Base-by-base conservation (phyloP, 2,797 vertebrate genomes). In the Lagodon rhomboides region DNA sequence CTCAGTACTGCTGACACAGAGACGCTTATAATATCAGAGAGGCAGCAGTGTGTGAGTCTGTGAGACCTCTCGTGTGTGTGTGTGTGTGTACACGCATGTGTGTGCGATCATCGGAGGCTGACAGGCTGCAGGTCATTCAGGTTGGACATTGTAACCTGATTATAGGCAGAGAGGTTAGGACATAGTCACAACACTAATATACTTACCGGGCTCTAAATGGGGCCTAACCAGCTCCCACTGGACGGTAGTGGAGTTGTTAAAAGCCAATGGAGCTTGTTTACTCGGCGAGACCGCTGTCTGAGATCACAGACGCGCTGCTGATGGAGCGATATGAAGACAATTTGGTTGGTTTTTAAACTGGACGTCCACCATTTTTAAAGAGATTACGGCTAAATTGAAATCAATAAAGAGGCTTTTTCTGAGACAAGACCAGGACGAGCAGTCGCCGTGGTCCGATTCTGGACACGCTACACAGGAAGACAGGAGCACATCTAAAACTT, bases 141-240 rank as follows among this genome's bases (percentile, higher is more conserved):
- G 22, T 25, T 69, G 79, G 79, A 74, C 63, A 51, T 75, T 58
- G 61, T 85, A 92, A 93, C 77, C 70, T 84, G 79, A 92, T 92
- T 89, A 88, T 1, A 84, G 80, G 80, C 77, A 72, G 22, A 59
- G 80, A 81, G 60, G 61, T 73, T 70, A 66, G 85, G 80, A 79
- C 78, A 20, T 69, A 72, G 75, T 50, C 77, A 34, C 58, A 79
- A 72, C 91, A 66, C 68, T 90, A 93, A 94, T 86, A 55, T 27
- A 89, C 76, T 93, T 88, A 89, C 77, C 51, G 56, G 41, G 53
- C 81, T 85, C 77, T 83, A 87, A 90, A 81, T 85, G 79, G 87
- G 83, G n/a, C 56, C 65, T 80, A 82, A 90, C 77, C 71, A 73
- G 80, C 83, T 91, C 70, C 73, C 62, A 59, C 12, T 71, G 77